Percentiles rank a stretch among this genome's conserved stretches.
Evolutionary conservation across 1,140 invertebrate genomes (phyloP).

Genomic region (Microplitis mediator): DNA sequence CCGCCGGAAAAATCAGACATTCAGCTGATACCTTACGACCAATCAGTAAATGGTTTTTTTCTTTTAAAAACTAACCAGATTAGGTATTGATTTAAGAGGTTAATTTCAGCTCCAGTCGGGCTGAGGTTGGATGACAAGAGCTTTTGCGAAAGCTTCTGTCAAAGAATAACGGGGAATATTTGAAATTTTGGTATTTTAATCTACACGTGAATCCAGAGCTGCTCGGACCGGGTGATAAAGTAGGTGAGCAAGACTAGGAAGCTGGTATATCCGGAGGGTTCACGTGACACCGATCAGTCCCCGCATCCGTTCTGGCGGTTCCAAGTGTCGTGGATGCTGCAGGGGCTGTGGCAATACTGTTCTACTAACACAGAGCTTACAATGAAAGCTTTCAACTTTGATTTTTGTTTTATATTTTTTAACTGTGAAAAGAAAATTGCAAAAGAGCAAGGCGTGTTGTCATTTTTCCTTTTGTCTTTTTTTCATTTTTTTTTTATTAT

Average conservation of each 20-base stretch:
- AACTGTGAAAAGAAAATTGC: not conserved
- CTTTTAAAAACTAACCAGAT: too few relatives aligned
- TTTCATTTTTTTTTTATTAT: too few relatives aligned
- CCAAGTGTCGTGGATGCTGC: slow-evolving; percentile 36
- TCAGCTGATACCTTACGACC: too few relatives aligned
- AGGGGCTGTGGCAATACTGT: slow-evolving; percentile 37
- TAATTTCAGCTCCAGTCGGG: too few relatives aligned
- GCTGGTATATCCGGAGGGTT: slow-evolving; percentile 56
- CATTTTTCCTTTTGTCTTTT: too few relatives aligned
- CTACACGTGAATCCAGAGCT: slow-evolving; percentile 26
- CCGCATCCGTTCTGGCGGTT: slow-evolving; percentile 50
- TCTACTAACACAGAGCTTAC: slow-evolving; percentile 25
- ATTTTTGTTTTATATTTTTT: not conserved
- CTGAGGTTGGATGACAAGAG: too few relatives aligned
- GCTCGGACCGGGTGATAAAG: slow-evolving; percentile 45
- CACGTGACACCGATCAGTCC: slow-evolving; percentile 55
- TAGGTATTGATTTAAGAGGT: too few relatives aligned
- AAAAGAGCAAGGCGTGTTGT: too few relatives aligned
- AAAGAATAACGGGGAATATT: too few relatives aligned
- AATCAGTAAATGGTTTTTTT: too few relatives aligned
- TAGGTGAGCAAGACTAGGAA: slow-evolving; percentile 56
- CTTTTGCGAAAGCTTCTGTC: too few relatives aligned
- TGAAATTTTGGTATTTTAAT: not conserved
- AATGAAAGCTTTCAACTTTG: slow-evolving; percentile 6
- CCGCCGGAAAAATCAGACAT: slow-evolving; percentile 7